Percentiles rank a stretch among this genome's conserved stretches.
Conservation (phyloP, 1,140 invertebrate genomes). For the Micrasema longulum region DNA sequence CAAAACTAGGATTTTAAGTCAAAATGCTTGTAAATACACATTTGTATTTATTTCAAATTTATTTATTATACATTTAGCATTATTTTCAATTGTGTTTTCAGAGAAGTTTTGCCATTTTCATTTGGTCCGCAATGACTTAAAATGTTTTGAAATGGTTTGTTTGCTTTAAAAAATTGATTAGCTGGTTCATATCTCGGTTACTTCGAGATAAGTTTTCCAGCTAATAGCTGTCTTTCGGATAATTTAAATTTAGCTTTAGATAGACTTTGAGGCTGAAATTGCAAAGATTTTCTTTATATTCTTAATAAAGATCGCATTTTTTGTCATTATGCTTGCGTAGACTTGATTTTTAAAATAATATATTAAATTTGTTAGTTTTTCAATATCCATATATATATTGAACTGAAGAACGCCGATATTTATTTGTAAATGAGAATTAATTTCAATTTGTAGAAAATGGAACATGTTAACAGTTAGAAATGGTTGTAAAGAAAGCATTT, state of each 20-base stretch:
- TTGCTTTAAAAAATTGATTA: constrained; percentile 44
- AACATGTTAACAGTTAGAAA: constrained; percentile 13
- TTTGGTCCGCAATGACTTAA: constrained; percentile 41
- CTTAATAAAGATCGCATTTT: constrained; percentile 5
- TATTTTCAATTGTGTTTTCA: constrained; percentile 34
- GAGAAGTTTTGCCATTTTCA: constrained; percentile 52
- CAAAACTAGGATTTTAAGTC: constrained; percentile 12
- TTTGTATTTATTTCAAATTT: constrained; percentile 37
- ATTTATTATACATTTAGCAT: constrained; percentile 34
- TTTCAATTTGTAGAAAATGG: constrained; percentile 31
- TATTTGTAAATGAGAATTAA: constrained; percentile 16
- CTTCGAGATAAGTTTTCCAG: constrained; percentile 51
- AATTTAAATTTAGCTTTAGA: constrained; percentile 11
- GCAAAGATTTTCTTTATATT: constrained; percentile 11
- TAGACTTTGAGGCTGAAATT: constrained; percentile 18
- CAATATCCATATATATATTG: not conserved
- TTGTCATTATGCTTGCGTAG: constrained; percentile 24
- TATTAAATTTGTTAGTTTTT: constrained; percentile 14
- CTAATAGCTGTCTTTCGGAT: constrained; percentile 37
- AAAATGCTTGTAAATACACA: constrained; percentile 17
- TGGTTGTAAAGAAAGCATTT: constrained; percentile 45
- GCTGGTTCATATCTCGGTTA: constrained; percentile 48
- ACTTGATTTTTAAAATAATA: constrained; percentile 10
- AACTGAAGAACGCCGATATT: too few species aligned
- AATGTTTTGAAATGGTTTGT: constrained; percentile 52